Conservation (phyloP, 2,113 vertebrate genomes). For the Paradoxurus hermaphroditus region DNA sequence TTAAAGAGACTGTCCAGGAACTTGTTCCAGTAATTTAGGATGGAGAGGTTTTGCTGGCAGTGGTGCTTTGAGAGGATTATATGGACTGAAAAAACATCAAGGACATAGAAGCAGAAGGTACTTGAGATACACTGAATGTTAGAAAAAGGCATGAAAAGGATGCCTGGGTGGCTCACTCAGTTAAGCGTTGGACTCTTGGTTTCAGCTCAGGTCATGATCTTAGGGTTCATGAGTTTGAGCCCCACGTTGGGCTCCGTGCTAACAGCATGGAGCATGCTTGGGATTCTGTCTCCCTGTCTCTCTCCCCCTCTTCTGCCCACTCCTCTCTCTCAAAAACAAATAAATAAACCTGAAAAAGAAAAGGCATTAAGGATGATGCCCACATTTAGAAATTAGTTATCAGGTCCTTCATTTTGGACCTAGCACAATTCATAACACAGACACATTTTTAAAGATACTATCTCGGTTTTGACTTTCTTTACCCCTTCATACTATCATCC, state of each 20-base stretch:
- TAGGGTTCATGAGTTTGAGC: no score
- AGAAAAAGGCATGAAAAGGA: background rate
- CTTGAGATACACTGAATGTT: background rate
- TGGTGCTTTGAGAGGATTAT: background rate
- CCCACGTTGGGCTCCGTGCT: no score
- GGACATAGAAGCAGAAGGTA: background rate
- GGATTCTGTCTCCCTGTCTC: no score
- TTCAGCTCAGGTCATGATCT: no score
- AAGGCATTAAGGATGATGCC: background rate
- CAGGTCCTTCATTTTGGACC: background rate
- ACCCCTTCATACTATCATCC: background rate
- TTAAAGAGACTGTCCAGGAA: background rate
- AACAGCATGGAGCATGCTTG: no score
- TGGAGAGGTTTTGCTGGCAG: background rate
- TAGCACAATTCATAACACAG: background rate
- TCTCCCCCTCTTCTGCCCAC: no score
- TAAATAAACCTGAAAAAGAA: background rate
- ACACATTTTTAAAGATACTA: background rate
- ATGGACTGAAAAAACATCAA: background rate
- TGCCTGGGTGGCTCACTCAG: no score
- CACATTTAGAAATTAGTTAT: background rate
- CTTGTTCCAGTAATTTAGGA: background rate
- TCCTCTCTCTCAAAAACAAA: no score
- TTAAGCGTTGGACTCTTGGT: no score
- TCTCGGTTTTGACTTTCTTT: background rate